A percentile compares a stretch with the other conserved stretches of the same genome.
Evolutionary conservation across 2,113 vertebrate genomes (phyloP).

Genomic region (Burhinus bistriatus): DNA sequence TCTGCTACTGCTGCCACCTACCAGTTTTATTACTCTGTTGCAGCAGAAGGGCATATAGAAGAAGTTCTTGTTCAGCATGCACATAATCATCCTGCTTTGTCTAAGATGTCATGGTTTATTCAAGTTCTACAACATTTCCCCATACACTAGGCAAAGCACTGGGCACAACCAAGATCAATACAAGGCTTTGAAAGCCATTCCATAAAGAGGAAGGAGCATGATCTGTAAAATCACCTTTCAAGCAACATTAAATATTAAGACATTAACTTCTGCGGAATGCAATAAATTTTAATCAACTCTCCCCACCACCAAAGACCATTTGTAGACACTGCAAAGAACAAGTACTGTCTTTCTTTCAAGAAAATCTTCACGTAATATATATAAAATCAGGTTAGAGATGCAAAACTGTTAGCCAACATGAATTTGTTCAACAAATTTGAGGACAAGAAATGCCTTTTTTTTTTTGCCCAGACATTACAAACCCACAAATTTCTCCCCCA

Average conservation of each 20-base stretch:
- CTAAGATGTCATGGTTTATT: constrained; percentile 44
- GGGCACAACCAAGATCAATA: constrained; percentile 1
- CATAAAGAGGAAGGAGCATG: background rate
- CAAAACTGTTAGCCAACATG: background rate
- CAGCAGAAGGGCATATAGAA: constrained; percentile 80
- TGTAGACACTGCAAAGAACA: constrained; percentile 3
- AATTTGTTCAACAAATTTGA: background rate
- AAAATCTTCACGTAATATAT: background rate
- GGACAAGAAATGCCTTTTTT: background rate
- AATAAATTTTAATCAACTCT: background rate
- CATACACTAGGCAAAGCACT: constrained; percentile 3
- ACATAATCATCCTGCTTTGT: constrained; percentile 43
- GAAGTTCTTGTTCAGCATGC: constrained; percentile 72
- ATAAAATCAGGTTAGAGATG: background rate
- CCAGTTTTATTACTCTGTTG: constrained; percentile 78
- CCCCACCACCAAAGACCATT: background rate
- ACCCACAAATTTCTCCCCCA: background rate
- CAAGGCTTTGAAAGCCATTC: background rate
- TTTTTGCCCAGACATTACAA: background rate
- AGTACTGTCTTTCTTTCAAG: background rate
- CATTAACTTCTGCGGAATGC: background rate
- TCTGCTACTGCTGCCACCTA: constrained; percentile 76
- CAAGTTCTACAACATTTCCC: background rate
- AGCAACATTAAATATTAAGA: background rate
- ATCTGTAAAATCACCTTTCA: background rate